A percentile compares a stretch with the other conserved stretches of the same genome.
phyloP scores from a whole-genome alignment of 1,140 invertebrate genomes.

The Drosophila nebulosa region DNA sequence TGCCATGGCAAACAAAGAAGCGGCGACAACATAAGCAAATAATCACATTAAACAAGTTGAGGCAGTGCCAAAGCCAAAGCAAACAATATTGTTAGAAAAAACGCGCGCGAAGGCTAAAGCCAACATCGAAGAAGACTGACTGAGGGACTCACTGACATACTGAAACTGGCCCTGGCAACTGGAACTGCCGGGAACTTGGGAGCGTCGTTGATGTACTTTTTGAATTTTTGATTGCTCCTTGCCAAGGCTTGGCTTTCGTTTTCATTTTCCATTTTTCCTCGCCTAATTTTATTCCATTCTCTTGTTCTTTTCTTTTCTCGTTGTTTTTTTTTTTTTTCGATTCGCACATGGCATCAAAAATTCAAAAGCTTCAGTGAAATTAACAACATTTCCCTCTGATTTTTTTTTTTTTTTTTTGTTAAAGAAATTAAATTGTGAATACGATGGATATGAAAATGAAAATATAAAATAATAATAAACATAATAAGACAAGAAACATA shows the following conservation, averaged over 20 bases:
- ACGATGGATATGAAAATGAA: not conserved
- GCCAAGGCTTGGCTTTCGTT: not conserved
- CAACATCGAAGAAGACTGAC: not conserved
- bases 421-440: slow-evolving; percentile 9
- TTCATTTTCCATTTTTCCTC: not conserved
- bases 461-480: not conserved
- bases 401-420: not conserved
- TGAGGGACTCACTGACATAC: not conserved
- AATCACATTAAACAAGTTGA: slow-evolving; percentile 19
- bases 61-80: slow-evolving; percentile 3
- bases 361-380: slow-evolving; percentile 10
- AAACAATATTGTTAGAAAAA: slow-evolving; percentile 3
- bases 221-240: slow-evolving; percentile 12
- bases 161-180: not conserved
- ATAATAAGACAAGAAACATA: not conserved
- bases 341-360: slow-evolving; percentile 13
- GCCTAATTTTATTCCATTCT: not conserved
- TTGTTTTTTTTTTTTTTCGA: not conserved
- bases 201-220: slow-evolving; percentile 4
- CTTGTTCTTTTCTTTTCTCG: not conserved
- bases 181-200: not conserved
- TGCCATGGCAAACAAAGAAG: slow-evolving; percentile 1
- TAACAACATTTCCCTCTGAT: slow-evolving; percentile 7
- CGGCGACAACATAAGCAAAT: slow-evolving; percentile 20
- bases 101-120: slow-evolving; percentile 2